Evolutionary conservation across 2,888 invertebrate genomes (phyloP), one percentile per base, ranked within the genome.

Genomic region (Dichetophora obliterata): DNA sequence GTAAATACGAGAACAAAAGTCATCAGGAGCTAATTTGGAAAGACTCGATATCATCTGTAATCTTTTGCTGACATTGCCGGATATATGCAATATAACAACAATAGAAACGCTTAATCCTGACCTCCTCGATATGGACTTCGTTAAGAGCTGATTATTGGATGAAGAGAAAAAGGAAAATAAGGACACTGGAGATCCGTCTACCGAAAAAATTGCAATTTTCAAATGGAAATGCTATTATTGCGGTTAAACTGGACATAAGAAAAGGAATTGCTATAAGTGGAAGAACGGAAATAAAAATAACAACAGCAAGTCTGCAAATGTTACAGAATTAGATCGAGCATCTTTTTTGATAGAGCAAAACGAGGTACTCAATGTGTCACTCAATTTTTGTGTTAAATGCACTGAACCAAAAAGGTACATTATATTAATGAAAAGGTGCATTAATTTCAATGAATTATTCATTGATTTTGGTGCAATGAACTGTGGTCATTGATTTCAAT

Each of bases 21-120:
- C 50, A 74, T 24, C 43, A 31, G 50, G 3, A 3, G n/a, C n/a
- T n/a, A 50, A 6, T 3, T 50, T 6, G 3, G 3, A 6, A 50
- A 50, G 9, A 6, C 50, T 50, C 9, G 50, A 50, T 50, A n/a
- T 50, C 8, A 50, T 50, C 14, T 50, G 50, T n/a, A 14, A 50
- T 6, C n/a, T 50, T 3, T 50, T 65, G 5, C 22, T 65, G 9
- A 65, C 65, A 5, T 48, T 74, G 3, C 74, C 74, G 16, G 22
- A 27, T 24, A 48, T 63, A 24, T 74, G 31, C 52, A 52, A 65
- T n/a, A 50, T 63, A 31, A 74, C 74, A 22, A 31, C 74, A 50
- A 74, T 65, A 5, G 74, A 74, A 34, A 74, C 74, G 31, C 61
- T 74, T 34, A 43, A 74, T 27, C 31, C 63, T 9, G 74, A 74